Base-by-base conservation (phyloP, 2,113 vertebrate genomes). In the Hirundichthys speculiger region DNA sequence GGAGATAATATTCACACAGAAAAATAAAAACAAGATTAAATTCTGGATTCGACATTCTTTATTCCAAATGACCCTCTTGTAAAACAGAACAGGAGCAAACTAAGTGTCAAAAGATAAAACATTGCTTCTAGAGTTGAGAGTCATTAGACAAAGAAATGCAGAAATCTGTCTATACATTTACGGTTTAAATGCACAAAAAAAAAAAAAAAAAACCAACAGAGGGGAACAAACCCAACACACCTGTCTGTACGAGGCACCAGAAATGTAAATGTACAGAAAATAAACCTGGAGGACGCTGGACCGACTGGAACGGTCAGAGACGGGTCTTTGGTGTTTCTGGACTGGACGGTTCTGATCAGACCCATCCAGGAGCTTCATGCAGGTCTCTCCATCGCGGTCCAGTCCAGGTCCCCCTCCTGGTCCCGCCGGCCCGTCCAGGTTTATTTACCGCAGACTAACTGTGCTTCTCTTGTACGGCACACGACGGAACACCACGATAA, bases 161-260 rank as follows among this genome's bases (percentile, higher is more conserved):
- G 65, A 77, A 87, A 63, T 66, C 43, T 81, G 83, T 84, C 82
- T 64, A 84, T 91, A 89, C 92, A 84, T 94, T 92, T 92, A 94
- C 91, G 81, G 90, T 95, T 95, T 46, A 93, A 95, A 95, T 96
- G 92, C 93, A 94, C 89, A 91, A 90, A 95, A n/a, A n/a, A n/a
- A n/a, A n/a, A n/a, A n/a, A n/a, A n/a, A n/a, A n/a, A n/a, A n/a
- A n/a, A n/a, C n/a, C n/a, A n/a, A n/a, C n/a, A n/a, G n/a, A n/a
- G n/a, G n/a, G n/a, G n/a, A n/a, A n/a, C n/a, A n/a, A n/a, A n/a
- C n/a, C n/a, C n/a, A n/a, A n/a, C n/a, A n/a, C n/a, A n/a, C n/a
- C n/a, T n/a, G n/a, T n/a, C n/a, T n/a, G 92, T 94, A 95, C 92
- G 94, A 98, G 95, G 96, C 96, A 98, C 96, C 95, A 95, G 94